Base-by-base conservation (phyloP, 2,888 invertebrate genomes). In the Saturnia pavonia region DNA sequence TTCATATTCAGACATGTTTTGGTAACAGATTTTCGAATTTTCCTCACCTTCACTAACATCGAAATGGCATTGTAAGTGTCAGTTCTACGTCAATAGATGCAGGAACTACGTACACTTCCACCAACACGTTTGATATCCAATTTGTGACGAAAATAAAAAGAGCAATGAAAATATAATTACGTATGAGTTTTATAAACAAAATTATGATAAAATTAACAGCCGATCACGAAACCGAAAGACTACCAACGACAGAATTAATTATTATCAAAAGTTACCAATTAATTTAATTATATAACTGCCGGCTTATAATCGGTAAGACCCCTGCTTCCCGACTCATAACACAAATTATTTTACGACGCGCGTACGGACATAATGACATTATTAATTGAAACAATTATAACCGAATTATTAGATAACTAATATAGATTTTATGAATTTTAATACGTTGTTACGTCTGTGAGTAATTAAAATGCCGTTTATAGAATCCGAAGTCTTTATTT, bases 301-400 rank as follows among this genome's bases (percentile, higher is more conserved):
- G n/a, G 63, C 16, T 63, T 27, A 63, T 34, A 65, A 40, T 40
- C 65, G 40, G 65, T 40, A 40, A 40, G 65, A 65, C 40, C 34
- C 40, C 65, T 40, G 65, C 65, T 40, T 40, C 40, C 40, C 65
- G 40, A n/a, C 65, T 40, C 34, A n/a, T 65, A 65, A 65, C 40
- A 65, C 65, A n/a, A 65, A 65, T 65, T 65, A 65, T 65, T 65
- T 65, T 40, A 65, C 65, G 65, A 40, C n/a, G 19, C 11, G 9
- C 65, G 7, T 65, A 65, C 40, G 1, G 11, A 65, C n/a, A 65
- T 19, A 65, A 65, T 65, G 40, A 65, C 65, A 40, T 65, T 40
- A 65, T 65, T 65, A 65, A 65, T 65, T 65, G 65, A 60, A 60
- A 60, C 27, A 25, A 25, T 11, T 60, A 27, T 60, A 60, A 60